Percentiles rank a stretch among this genome's conserved stretches.
Conservation (phyloP, 2,113 vertebrate genomes). For the Zapornia atra region DNA sequence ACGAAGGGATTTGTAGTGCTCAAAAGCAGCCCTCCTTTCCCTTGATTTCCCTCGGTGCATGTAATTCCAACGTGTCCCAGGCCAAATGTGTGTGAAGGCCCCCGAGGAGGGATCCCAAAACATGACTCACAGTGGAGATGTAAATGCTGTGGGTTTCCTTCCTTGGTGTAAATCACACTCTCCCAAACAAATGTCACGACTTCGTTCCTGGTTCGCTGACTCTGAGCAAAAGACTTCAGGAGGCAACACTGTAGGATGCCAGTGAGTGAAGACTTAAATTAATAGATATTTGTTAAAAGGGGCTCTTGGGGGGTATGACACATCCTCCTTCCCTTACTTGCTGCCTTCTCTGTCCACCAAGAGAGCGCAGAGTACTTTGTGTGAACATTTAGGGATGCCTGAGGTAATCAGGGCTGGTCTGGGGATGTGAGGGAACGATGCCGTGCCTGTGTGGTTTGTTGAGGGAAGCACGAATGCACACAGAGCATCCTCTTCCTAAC, state of each 20-base stretch:
- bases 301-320: neutral
- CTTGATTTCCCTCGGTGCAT: neutral
- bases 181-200: neutral
- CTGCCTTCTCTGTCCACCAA: neutral
- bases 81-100: neutral
- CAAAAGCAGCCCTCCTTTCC: neutral
- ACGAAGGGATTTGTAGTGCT: neutral
- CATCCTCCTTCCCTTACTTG: neutral
- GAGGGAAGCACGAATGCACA: neutral
- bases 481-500: neutral
- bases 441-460: neutral
- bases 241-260: neutral
- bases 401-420: neutral
- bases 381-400: neutral
- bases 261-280: neutral
- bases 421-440: neutral
- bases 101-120: neutral
- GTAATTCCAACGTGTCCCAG: neutral
- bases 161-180: neutral
- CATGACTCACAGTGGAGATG: neutral
- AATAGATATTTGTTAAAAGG: neutral
- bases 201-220: neutral
- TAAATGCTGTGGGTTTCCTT: neutral
- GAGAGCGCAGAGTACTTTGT: fast-evolving
- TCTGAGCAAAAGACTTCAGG: neutral